Conservation (phyloP, 2,797 vertebrate genomes). For the Falco rusticolus region DNA sequence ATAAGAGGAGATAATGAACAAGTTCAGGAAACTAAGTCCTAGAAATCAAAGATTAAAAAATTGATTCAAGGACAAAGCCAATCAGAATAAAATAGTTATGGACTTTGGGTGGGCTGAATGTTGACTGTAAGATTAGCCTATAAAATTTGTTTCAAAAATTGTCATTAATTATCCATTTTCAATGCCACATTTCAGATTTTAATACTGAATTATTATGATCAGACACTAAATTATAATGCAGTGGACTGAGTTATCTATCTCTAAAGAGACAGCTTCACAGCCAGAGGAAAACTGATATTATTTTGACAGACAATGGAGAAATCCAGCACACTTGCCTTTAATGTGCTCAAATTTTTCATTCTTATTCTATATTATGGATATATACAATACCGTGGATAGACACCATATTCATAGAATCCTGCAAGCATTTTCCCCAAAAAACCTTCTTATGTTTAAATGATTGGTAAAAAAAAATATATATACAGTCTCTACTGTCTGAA, state of each 20-base stretch:
- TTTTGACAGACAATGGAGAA: not conserved
- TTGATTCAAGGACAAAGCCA: not conserved
- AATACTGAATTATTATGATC: not conserved
- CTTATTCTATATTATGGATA: not conserved
- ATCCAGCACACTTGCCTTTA: not conserved
- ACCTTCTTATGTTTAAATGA: not conserved
- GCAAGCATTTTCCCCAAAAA: fast-evolving
- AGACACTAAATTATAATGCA: not conserved
- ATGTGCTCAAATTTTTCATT: not conserved
- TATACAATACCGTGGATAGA: not conserved
- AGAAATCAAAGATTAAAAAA: not conserved
- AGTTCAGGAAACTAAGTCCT: not conserved
- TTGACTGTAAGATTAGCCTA: not conserved
- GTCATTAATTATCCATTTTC: not conserved
- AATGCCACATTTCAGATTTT: not conserved
- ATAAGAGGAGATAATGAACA: not conserved
- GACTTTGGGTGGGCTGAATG: not conserved
- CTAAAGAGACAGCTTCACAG: not conserved
- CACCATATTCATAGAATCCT: not conserved
- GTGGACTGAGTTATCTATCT: not conserved
- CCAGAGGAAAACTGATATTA: not conserved
- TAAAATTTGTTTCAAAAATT: not conserved
- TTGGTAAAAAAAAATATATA: not conserved
- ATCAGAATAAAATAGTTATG: not conserved
- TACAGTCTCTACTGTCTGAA: not conserved